A percentile compares a stretch with the other conserved stretches of the same genome.
These are phyloP conservation scores for Callocephalon fimbriatum DNA, from an alignment of 2,113 vertebrate species.

Conservation along the genomic window DNA sequence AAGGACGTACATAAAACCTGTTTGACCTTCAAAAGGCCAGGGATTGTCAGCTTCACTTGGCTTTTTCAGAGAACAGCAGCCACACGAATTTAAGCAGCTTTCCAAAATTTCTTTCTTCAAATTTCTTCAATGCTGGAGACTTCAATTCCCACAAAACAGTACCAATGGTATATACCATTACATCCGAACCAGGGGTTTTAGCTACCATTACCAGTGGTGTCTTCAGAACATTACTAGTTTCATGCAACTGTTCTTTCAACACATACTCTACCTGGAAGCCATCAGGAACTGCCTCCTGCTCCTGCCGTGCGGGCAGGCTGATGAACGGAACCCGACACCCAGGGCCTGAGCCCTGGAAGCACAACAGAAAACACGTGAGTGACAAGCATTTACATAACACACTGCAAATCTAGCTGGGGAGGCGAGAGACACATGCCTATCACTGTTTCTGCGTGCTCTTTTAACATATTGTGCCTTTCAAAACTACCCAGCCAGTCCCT, in stretches of 20 bases:
- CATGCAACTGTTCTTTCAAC: not conserved
- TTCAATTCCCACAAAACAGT: not conserved
- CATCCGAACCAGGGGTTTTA: not conserved
- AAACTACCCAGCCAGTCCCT: not conserved
- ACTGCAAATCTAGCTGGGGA: not conserved
- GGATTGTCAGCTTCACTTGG: not conserved
- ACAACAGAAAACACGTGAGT: not conserved
- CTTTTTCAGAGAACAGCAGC: not conserved
- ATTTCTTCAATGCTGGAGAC: not conserved
- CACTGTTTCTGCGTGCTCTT: not conserved
- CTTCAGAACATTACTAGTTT: not conserved
- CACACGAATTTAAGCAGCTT: not conserved
- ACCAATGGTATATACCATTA: not conserved
- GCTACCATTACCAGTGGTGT: not conserved
- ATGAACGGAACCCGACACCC: slow-evolving; percentile 69
- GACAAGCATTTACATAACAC: fast-evolving
- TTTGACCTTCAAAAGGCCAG: not conserved
- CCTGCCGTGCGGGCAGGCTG: slow-evolving; percentile 36
- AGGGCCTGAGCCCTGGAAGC: slow-evolving; percentile 40
- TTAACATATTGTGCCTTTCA: not conserved
- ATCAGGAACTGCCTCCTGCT: slow-evolving; percentile 62
- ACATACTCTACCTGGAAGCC: slow-evolving; percentile 77
- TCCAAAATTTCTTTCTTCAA: not conserved
- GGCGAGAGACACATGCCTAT: not conserved
- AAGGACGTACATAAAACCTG: not conserved